phyloP scores from a whole-genome alignment of 1,140 invertebrate species.

The Pachypsylla venusta region DNA sequence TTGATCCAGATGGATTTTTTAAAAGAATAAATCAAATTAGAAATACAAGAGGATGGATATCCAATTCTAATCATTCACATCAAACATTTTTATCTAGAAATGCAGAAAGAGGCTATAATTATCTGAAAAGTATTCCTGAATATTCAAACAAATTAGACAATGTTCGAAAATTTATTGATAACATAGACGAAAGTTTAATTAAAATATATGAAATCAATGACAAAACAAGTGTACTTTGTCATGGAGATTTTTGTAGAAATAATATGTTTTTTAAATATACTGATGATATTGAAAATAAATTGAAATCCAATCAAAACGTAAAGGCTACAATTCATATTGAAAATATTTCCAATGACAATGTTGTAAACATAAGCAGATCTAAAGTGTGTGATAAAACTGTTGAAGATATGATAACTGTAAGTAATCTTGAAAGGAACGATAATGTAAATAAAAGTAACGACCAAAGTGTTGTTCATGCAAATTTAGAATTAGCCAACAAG shows the following conservation, averaged over 20 bases:
- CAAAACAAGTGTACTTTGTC: constrained; percentile 28
- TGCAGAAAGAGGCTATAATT: not conserved
- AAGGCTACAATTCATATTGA: too few species aligned
- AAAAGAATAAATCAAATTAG: not conserved
- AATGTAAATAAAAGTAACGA: too few species aligned
- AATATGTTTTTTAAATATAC: constrained; percentile 36
- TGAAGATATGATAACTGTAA: too few species aligned
- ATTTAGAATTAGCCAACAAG: too few species aligned
- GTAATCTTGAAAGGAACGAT: too few species aligned
- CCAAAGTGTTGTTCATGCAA: too few species aligned
- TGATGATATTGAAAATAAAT: too few species aligned
- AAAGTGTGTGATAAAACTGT: too few species aligned
- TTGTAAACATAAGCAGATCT: too few species aligned
- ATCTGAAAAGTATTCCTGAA: not conserved
- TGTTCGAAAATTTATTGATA: not conserved
- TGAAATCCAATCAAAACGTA: too few species aligned
- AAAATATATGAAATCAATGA: constrained; percentile 9
- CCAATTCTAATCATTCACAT: not conserved
- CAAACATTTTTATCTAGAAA: not conserved
- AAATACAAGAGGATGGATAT: not conserved
- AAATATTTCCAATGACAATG: too few species aligned
- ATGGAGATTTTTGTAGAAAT: constrained; percentile 39
- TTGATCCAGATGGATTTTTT: not conserved
- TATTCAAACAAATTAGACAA: not conserved
- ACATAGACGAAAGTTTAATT: not conserved